Evolutionary conservation across 2,888 invertebrate genomes (phyloP).

Genomic region (Cephalotes varians): DNA sequence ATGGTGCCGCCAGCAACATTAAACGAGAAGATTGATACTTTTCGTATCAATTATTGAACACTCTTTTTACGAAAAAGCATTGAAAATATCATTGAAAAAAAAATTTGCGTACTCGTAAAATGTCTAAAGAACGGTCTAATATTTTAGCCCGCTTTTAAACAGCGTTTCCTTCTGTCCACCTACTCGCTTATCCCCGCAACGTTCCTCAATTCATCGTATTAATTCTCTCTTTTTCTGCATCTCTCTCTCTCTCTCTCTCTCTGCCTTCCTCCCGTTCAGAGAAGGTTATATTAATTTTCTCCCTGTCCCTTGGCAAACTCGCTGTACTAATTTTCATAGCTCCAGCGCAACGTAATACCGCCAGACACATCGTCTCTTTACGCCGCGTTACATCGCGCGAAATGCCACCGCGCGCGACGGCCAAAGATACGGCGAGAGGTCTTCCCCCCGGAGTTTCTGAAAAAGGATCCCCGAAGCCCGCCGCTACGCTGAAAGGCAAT

Average conservation of each 20-base stretch:
- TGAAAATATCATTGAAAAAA: neutral
- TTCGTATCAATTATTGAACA: neutral
- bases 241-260: neutral
- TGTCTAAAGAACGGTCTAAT: neutral
- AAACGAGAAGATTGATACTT: too few relatives aligned
- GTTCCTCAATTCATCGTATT: slow-evolving; percentile 7
- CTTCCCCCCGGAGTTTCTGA: slow-evolving; percentile 22
- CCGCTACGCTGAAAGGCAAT: slow-evolving; percentile 34
- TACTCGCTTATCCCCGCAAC: neutral
- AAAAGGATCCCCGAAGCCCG: slow-evolving; percentile 31
- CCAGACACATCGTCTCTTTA: slow-evolving; percentile 24
- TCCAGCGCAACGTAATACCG: slow-evolving; percentile 37
- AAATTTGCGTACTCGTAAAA: neutral
- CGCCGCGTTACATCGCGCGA: slow-evolving; percentile 37
- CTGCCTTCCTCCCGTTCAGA: neutral
- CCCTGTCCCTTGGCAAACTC: slow-evolving; percentile 20
- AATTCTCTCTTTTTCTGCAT: slow-evolving; percentile 30
- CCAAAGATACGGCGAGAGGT: slow-evolving; percentile 29
- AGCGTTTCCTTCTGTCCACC: neutral
- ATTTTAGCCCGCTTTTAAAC: slow-evolving; percentile 1
- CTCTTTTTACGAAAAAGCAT: neutral
- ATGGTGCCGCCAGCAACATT: neutral
- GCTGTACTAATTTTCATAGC: slow-evolving; percentile 40
- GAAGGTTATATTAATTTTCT: slow-evolving; percentile 44
- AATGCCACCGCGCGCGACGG: neutral